Evolutionary conservation across 2,888 invertebrate genomes (phyloP), one percentile per base, ranked within the genome.

Genomic region (Pollenia labialis): DNA sequence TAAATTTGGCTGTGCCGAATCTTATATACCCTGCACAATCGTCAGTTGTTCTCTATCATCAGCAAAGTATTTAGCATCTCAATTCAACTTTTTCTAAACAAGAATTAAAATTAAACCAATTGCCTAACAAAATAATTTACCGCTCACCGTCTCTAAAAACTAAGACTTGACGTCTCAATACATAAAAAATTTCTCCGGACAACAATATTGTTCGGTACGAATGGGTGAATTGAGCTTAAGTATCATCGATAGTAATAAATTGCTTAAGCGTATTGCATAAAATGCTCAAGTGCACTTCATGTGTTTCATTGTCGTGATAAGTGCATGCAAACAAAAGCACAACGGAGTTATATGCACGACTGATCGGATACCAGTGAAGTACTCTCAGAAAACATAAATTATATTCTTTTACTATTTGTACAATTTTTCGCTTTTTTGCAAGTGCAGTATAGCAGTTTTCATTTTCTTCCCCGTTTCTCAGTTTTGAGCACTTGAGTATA

Each of bases 401-500:
- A 18, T 46, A n/a, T 80, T 72, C 10, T 14, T 50, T 9, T 52
- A 23, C 69, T n/a, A 4, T 16, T 56, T 69, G 44, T 60, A 42
- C 42, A 16, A 54, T 69, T 42, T n/a, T 46, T 46, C n/a, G 2
- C 6, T 32, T 52, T 54, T 62, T 48, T 56, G 14, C 14, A 68
- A 58, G 52, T 71, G 52, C 16, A n/a, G 14, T 11, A 40, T 18
- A 44, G 44, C 9, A 68, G 56, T 50, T 60, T 68, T 32, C 11
- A 40, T 48, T 23, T 44, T 40, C 16, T 68, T 50, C 4, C 9
- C 4, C 12, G 66, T 50, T 58, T 50, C 40, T 32, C 32, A 32
- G 32, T 32, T 32, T 32, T 40, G 10, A 50, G 40, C 68, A 79
- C 66, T 77, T 77, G 66, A 56, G 54, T 42, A 16, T 11, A 12